Percentiles rank a stretch among this genome's conserved stretches.
Conservation (phyloP, 1,140 invertebrate species). For the Drosophila lacertosa region DNA sequence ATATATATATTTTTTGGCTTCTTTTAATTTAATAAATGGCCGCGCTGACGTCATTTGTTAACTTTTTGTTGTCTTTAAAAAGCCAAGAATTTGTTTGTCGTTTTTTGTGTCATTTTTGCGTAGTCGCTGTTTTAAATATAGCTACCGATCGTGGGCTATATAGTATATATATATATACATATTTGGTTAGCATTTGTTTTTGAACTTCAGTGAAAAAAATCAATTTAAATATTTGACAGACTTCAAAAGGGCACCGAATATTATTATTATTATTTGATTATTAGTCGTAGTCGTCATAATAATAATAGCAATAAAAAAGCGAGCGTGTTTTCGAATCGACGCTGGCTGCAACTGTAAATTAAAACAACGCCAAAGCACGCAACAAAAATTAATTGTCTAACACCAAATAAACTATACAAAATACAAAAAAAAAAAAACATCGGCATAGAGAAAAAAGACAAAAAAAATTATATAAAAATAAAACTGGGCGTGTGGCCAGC, state of each 20-base stretch:
- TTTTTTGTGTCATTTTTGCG: constrained; percentile 27
- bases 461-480: constrained; percentile 26
- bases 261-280: constrained; percentile 58
- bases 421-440: too few relatives aligned
- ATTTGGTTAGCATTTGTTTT: constrained; percentile 52
- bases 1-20: constrained; percentile 33
- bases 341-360: constrained; percentile 73
- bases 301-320: constrained; percentile 29
- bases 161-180: constrained; percentile 12
- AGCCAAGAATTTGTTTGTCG: constrained; percentile 44
- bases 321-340: constrained; percentile 52
- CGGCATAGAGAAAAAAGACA: neutral
- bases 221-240: constrained; percentile 8
- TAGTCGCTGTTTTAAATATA: constrained; percentile 38
- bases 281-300: constrained; percentile 45
- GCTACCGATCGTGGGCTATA: constrained; percentile 38
- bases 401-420: constrained; percentile 80
- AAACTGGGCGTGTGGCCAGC: constrained; percentile 60
- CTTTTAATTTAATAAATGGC: constrained; percentile 65
- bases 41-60: constrained; percentile 72
- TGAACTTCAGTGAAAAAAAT: constrained; percentile 32
- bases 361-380: constrained; percentile 80
- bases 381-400: constrained; percentile 84
- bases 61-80: constrained; percentile 56
- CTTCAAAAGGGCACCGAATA: constrained; percentile 17